Evolutionary conservation across 2,113 vertebrate species (phyloP).

Genomic region (Ammodytes dubius): DNA sequence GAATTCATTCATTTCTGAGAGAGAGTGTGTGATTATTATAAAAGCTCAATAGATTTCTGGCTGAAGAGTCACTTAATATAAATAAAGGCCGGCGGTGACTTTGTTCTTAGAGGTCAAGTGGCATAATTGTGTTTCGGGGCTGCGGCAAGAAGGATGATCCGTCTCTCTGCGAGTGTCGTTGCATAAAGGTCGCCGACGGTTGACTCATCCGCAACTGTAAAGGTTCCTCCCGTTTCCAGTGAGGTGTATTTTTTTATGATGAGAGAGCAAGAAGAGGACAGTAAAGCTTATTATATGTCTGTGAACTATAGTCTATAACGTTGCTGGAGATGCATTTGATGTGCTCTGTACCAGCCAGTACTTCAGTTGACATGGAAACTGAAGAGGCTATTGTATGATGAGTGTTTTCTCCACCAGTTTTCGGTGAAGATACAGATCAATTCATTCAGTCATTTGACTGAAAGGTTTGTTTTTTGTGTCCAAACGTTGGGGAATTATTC

Average conservation of each 20-base stretch:
- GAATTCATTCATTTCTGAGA: background rate
- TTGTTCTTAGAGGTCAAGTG: conserved; percentile 65
- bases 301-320: conserved; percentile 6
- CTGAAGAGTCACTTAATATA: conserved; percentile 48
- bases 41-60: conserved; percentile 25
- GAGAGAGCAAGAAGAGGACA: conserved; percentile 16
- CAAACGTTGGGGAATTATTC: background rate
- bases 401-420: conserved; percentile 42
- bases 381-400: conserved; percentile 53
- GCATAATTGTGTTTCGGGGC: conserved; percentile 62
- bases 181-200: conserved; percentile 55
- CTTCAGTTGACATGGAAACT: conserved; percentile 75
- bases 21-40: background rate
- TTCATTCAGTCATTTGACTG: conserved; percentile 38
- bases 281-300: background rate
- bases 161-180: conserved; percentile 52
- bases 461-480: conserved; percentile 19
- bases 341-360: conserved; percentile 20
- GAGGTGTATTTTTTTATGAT: conserved; percentile 16
- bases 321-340: conserved; percentile 37
- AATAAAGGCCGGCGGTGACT: conserved; percentile 40
- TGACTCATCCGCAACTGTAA: conserved; percentile 48
- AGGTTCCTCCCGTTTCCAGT: conserved; percentile 28
- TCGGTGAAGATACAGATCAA: conserved; percentile 25
- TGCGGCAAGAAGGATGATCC: conserved; percentile 38